Base-by-base conservation (phyloP, 2,797 vertebrate species). In the Tamandua tetradactyla region DNA sequence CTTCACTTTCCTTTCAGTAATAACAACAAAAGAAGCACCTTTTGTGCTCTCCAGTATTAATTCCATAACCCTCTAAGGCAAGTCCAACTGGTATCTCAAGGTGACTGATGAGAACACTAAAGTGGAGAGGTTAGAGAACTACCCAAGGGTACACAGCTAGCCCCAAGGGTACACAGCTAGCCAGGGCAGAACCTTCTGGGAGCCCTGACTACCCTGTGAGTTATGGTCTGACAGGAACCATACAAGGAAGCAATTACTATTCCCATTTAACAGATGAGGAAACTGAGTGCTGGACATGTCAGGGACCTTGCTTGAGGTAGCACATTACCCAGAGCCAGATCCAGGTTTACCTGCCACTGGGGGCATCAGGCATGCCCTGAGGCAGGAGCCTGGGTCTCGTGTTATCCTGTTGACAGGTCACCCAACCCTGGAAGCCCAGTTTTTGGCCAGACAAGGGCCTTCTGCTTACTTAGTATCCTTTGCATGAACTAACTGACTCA, bases 321-420 rank as follows among this genome's bases (percentile, higher is more conserved):
- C 42, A 23, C 3, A 14, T n/a, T 4, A 7, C 47, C 32, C 25
- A 9, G 44, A 91, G 12, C 5, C 12, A 22, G 47, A 44, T 1
- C 40, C 15, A 37, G 32, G 11, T 22, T 64, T 3, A 13, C 15
- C 35, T 14, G 5, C 4, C 42, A 61, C 23, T 9, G 30, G 27
- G 93, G 57, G 1, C 30, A 10, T n/a, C 30, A 68, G 20, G 5
- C 5, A 0, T 3, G 9, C 35, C 42, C 52, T 84, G 5, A 25
- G 12, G 66, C 66, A 68, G n/a, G 66, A 20, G 18, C 32, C 66
- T 4, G 3, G 20, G 8, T 25, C 23, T 6, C 4, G 2, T 57
- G 32, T 0, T 2, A 6, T 59, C 12, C 47, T 35, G 10, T 0
- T 15, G 47, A 5, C 25, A 20, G 7, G 6, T 35, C 44, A 22